These are phyloP conservation scores for Thunnus albacares DNA, from an alignment of 2,797 vertebrate genomes.

Conservation along the genomic window DNA sequence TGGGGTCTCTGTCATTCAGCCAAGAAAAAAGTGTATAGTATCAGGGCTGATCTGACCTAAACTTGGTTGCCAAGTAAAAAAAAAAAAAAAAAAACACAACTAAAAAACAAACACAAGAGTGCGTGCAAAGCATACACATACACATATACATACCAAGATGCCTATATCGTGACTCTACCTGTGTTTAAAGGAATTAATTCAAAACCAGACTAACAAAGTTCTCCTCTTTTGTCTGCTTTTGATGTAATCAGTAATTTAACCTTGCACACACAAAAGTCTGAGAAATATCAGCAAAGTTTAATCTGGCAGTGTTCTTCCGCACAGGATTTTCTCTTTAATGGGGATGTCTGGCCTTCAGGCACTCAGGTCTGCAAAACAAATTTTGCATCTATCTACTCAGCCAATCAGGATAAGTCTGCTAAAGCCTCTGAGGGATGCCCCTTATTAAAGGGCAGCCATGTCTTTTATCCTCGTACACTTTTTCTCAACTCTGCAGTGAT, in stretches of 20 bases:
- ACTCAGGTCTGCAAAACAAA: neutral
- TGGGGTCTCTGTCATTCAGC: slow-evolving; percentile 77
- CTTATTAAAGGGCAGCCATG: slow-evolving; percentile 21
- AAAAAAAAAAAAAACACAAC: slow-evolving; percentile 5
- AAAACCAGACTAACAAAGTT: slow-evolving; percentile 29
- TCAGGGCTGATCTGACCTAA: slow-evolving; percentile 62
- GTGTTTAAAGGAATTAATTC: slow-evolving; percentile 54
- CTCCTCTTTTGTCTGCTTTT: slow-evolving; percentile 17
- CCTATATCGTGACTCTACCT: slow-evolving; percentile 15
- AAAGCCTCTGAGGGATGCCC: slow-evolving; percentile 17
- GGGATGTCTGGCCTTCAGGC: slow-evolving; percentile 23
- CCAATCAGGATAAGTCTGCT: slow-evolving; percentile 21
- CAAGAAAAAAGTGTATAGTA: slow-evolving; percentile 75
- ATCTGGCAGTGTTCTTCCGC: slow-evolving; percentile 5
- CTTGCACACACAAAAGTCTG: slow-evolving; percentile 14
- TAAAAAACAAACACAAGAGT: slow-evolving; percentile 6
- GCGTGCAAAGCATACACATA: slow-evolving; percentile 17
- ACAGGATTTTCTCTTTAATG: slow-evolving; percentile 26
- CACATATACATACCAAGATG: neutral
- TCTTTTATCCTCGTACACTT: slow-evolving; percentile 11
- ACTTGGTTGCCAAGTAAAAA: slow-evolving; percentile 43
- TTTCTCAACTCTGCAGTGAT: slow-evolving; percentile 13
- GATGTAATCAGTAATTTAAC: slow-evolving; percentile 22
- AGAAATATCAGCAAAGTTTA: slow-evolving; percentile 14
- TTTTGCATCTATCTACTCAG: slow-evolving; percentile 24